Evolutionary conservation across 2,113 vertebrate genomes (phyloP).

Genomic region (Sporophila hypoxantha): DNA sequence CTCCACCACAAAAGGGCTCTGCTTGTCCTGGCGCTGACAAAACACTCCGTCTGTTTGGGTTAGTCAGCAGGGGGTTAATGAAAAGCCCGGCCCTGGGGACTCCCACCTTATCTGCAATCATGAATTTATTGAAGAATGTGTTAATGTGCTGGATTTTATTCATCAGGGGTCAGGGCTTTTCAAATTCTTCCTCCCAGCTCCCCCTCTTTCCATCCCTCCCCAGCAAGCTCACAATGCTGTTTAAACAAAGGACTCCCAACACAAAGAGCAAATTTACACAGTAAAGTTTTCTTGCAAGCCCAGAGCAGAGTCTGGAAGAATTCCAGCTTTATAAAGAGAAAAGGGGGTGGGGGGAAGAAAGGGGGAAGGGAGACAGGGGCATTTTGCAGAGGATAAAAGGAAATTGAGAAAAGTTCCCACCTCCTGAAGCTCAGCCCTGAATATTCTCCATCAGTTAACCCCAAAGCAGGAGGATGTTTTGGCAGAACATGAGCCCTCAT

Average conservation of each 20-base stretch:
- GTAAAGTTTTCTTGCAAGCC: conserved; percentile 83
- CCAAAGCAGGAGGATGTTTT: background rate
- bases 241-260: conserved; percentile 83
- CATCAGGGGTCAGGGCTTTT: conserved; percentile 75
- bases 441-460: conserved; percentile 34
- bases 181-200: conserved; percentile 70
- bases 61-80: conserved; percentile 68
- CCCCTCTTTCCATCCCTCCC: conserved; percentile 62
- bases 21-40: conserved; percentile 59
- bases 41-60: conserved; percentile 62
- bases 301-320: conserved; percentile 83
- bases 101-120: conserved; percentile 68
- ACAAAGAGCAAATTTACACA: conserved; percentile 92
- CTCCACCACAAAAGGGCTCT: conserved; percentile 51
- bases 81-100: conserved; percentile 63
- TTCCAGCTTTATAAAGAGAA: conserved; percentile 72
- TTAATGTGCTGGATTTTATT: conserved; percentile 74
- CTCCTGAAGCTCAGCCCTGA: conserved; percentile 43
- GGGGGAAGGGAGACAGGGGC: conserved; percentile 57
- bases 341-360: conserved; percentile 29
- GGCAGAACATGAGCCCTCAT: background rate
- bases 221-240: conserved; percentile 83
- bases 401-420: conserved; percentile 58
- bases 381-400: conserved; percentile 58
- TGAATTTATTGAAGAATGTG: conserved; percentile 68